Evolutionary conservation across 2,888 invertebrate species (phyloP), one percentile per base, ranked within the genome.

Genomic region (Ennomos fuscantarius): DNA sequence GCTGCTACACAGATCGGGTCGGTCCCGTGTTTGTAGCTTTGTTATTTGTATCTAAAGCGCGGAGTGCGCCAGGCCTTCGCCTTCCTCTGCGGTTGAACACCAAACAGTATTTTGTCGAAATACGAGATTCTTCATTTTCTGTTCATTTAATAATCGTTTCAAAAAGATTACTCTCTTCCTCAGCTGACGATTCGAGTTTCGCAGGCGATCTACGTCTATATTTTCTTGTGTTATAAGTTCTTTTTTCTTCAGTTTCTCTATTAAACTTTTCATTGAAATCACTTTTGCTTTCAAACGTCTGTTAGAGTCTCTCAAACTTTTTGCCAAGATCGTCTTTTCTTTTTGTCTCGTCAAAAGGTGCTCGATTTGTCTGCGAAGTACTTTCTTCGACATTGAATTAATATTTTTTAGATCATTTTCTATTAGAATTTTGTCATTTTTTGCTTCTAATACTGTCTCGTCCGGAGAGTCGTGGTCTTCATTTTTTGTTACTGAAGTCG

Each of bases 51-150:
- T 5, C 24, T 24, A 24, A 24, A 6, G 24, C 6, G 1, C 24
- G 6, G 24, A 24, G 24, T 24, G 24, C 24, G 5, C 24, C 24
- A 24, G 3, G 24, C 24, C 24, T 24, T 24, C 24, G 3, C 15
- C 15, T 10, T 9, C 39, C 9, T 49, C 49, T 9, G 37, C 9
- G 0, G 24, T 24, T 15, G 41, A 36, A 41, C 52, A 57, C 57
- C 57, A 57, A n/a, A 57, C 57, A 12, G 44, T 47, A 32, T 57
- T 57, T 31, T 31, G 45, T n/a, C 34, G 41, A 24, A 8, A 12
- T 8, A 10, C 9, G 9, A 13, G 24, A 34, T 52, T 46, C 37
- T 47, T 52, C 52, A 48, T 52, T 43, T 52, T 57, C 43, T 47
- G 42, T 24, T 57, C 57, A n/a, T 10, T 11, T 2, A 57, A 32